phyloP scores from a whole-genome alignment of 1,140 invertebrate genomes.

The Asobara japonica region DNA sequence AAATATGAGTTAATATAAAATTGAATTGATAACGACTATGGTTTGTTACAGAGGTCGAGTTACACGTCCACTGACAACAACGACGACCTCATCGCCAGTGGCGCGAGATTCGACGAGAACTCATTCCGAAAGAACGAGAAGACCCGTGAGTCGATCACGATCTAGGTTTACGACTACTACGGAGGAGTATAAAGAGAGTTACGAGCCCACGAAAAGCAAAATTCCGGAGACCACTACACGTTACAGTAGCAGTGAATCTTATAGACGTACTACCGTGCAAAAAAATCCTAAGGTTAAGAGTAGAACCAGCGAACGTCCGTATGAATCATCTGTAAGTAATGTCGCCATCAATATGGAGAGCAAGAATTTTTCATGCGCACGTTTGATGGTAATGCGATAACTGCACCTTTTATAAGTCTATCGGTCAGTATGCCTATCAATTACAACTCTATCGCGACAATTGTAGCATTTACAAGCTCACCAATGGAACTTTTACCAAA shows the following conservation, averaged over 20 bases:
- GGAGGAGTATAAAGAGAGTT: slow-evolving; percentile 54
- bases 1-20: no score
- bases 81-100: slow-evolving; percentile 46
- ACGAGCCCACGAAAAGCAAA: slow-evolving; percentile 55
- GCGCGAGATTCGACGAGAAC: slow-evolving; percentile 35
- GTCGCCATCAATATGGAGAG: no score
- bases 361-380: no score
- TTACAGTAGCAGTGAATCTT: slow-evolving; percentile 44
- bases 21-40: no score
- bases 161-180: slow-evolving; percentile 57
- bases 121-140: slow-evolving; percentile 47
- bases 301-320: not conserved
- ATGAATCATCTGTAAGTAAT: not conserved
- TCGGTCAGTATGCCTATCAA: no score
- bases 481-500: no score
- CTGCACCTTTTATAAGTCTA: no score
- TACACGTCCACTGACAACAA: slow-evolving; percentile 32
- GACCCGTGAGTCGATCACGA: slow-evolving; percentile 57
- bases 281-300: slow-evolving; percentile 37
- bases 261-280: slow-evolving; percentile 41
- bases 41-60: slow-evolving; percentile 46
- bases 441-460: no score
- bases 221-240: slow-evolving; percentile 49
- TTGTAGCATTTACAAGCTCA: no score
- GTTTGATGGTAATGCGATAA: no score